Conservation (phyloP, 2,113 vertebrate genomes). For the Mus musculus region DNA sequence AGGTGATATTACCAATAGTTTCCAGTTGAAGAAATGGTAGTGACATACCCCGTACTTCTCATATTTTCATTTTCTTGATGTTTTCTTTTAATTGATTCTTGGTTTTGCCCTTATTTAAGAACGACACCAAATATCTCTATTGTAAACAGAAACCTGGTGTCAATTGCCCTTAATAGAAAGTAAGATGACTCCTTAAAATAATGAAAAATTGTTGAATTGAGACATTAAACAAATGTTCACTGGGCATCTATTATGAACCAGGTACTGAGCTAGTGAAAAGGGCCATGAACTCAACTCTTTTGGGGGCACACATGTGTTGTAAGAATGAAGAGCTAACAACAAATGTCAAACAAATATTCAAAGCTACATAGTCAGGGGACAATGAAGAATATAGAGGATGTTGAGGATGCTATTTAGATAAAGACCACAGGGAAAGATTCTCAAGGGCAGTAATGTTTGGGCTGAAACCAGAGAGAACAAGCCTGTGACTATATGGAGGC, state of each 20-base stretch:
- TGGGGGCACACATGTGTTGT: not conserved
- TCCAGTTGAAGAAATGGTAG: not conserved
- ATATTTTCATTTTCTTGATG: not conserved
- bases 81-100: not conserved
- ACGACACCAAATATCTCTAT: not conserved
- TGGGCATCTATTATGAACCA: not conserved
- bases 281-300: not conserved
- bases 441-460: not conserved
- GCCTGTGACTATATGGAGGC: not conserved
- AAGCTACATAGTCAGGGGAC: not conserved
- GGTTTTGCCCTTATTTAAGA: not conserved
- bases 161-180: not conserved
- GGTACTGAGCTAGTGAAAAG: not conserved
- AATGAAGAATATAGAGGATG: not conserved
- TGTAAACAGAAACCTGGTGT: not conserved
- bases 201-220: not conserved
- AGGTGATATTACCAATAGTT: not conserved
- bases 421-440: not conserved
- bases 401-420: not conserved
- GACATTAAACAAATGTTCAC: not conserved
- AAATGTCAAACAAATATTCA: not conserved
- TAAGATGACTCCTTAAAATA: not conserved
- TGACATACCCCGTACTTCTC: not conserved
- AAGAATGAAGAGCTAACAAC: not conserved
- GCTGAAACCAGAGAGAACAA: not conserved